Percentiles rank a stretch among this genome's conserved stretches.
These are phyloP conservation scores for Adelges cooleyi DNA, from an alignment of 1,140 invertebrate species.

Conservation along the genomic window DNA sequence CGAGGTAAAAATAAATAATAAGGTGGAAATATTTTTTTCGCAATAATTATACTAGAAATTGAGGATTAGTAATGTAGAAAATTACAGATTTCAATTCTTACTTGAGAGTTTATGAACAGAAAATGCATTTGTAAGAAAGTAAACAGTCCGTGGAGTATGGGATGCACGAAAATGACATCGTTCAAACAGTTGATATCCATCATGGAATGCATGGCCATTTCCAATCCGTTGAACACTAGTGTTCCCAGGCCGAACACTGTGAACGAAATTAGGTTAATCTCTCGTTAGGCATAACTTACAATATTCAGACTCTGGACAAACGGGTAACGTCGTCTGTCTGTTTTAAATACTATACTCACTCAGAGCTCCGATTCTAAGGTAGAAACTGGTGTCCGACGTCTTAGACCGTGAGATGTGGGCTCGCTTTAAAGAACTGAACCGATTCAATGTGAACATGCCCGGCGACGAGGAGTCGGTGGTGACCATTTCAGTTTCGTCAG, in stretches of 20 bases:
- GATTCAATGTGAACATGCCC: slow-evolving; percentile 40
- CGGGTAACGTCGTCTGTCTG: no score
- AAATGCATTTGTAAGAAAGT: slow-evolving; percentile 60
- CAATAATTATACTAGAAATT: no score
- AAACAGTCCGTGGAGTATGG: slow-evolving; percentile 54
- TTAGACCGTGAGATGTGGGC: slow-evolving; percentile 46
- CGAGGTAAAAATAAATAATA: no score
- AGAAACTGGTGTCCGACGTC: slow-evolving; percentile 50
- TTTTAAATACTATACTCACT: slow-evolving; percentile 39
- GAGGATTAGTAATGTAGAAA: no score
- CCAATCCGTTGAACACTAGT: slow-evolving; percentile 52
- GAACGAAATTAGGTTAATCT: slow-evolving; percentile 30
- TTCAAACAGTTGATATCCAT: slow-evolving; percentile 46
- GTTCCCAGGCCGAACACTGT: slow-evolving; percentile 56
- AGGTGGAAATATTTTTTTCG: no score
- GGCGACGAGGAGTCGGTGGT: slow-evolving; percentile 40
- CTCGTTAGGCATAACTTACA: no score
- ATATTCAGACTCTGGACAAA: no score
- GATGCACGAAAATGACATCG: slow-evolving; percentile 49
- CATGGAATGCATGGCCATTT: slow-evolving; percentile 52
- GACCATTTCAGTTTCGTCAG: slow-evolving; percentile 29
- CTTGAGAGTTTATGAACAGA: slow-evolving; percentile 57
- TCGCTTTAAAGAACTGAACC: slow-evolving; percentile 46
- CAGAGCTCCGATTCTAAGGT: slow-evolving; percentile 53
- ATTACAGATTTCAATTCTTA: no score